Evolutionary conservation across 2,113 vertebrate genomes (phyloP), one percentile per base, ranked within the genome.

Genomic region (Fregetta grallaria): DNA sequence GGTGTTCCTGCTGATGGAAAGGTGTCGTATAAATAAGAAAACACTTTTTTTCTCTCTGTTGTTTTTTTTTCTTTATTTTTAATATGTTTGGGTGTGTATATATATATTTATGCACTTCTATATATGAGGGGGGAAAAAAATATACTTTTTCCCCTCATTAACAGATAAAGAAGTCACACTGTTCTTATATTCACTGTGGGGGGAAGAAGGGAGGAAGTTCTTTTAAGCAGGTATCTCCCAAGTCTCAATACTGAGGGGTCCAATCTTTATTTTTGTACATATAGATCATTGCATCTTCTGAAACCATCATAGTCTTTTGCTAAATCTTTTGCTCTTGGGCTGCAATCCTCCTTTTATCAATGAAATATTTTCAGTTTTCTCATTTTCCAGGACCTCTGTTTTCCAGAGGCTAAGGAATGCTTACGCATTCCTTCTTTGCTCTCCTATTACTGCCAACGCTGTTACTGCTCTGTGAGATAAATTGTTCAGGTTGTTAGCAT

Each of bases 1-100:
- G 98, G 98, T 50, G 98, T 99, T 59, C 97, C 99, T 58, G 98
- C 99, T 80, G 98, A 99, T 79, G 98, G 98, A 96, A 99, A 99
- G 98, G 99, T 99, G 92, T 52, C 3, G 83, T 92, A 83, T 92
- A 55, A 89, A 92, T 42, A 84, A 59, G 47, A 86, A 58, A 67
- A 61, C 50, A 15, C 15, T 86, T 72, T 76, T 92, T 94, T 92
- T 80, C 44, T 65, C 47, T 38, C 14, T 11, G 4, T 44, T 76
- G 40, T 20, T 52, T 47, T 50, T 65, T 47, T 52, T 20, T n/a
- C n/a, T 9, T 15, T 23, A 38, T 55, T 63, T 40, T 44, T 2
- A 6, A 27, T 5, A 3, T 42, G 13, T 36, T 36, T 82, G 23
- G 72, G 5, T 73, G 32, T 49, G 1, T 44, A 0, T 76, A 3